Evolutionary conservation across 2,888 invertebrate genomes (phyloP).

Genomic region (Girardia tigrina): DNA sequence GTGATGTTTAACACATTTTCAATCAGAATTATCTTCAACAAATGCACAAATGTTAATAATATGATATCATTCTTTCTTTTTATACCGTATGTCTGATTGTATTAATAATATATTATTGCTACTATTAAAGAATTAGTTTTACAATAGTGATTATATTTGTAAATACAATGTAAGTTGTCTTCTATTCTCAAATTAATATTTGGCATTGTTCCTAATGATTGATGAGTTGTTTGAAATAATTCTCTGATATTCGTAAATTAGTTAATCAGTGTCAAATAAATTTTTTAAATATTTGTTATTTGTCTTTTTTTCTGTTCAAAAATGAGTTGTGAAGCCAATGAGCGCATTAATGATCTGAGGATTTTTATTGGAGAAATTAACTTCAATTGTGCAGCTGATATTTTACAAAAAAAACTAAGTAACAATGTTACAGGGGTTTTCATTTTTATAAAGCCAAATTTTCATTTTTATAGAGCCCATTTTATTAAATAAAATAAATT

Average conservation of each 20-base stretch:
- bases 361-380: no score
- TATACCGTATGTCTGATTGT: neutral
- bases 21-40: neutral
- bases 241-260: neutral
- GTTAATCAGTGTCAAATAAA: neutral
- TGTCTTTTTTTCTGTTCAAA: neutral
- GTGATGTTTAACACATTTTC: neutral
- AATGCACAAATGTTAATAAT: slow-evolving; percentile 2
- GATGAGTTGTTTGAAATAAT: neutral
- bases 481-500: no score
- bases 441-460: no score
- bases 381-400: no score
- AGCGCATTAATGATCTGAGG: neutral
- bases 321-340: no score
- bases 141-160: neutral
- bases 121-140: neutral
- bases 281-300: neutral
- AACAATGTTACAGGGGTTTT: no score
- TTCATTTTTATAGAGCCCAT: no score
- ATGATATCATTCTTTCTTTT: neutral
- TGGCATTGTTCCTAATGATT: neutral
- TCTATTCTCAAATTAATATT: neutral
- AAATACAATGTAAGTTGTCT: neutral
- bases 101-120: neutral
- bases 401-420: no score